Conservation (phyloP, 2,888 invertebrate species). For the Rhagonycha fulva region DNA sequence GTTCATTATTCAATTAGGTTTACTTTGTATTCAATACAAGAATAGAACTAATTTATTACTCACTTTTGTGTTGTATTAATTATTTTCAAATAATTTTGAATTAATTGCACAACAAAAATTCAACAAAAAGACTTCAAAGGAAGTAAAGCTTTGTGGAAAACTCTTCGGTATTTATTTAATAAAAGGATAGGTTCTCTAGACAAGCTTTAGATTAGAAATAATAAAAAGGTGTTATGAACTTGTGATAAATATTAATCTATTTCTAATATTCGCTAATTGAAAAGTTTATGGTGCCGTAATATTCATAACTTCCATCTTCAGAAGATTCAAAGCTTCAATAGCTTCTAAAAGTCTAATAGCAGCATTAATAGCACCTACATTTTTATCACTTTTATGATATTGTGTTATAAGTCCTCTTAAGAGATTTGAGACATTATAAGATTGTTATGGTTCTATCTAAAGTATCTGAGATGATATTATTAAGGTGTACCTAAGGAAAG, state of each 20-base stretch:
- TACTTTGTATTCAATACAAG: background rate
- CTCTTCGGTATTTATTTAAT: background rate
- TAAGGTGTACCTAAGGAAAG: background rate
- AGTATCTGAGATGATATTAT: background rate
- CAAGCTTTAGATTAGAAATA: background rate
- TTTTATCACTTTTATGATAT: background rate
- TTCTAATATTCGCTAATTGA: background rate
- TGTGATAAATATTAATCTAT: background rate
- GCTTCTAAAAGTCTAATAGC: background rate
- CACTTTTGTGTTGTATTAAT: background rate
- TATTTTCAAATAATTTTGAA: background rate
- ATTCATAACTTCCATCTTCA: background rate
- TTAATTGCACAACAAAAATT: background rate
- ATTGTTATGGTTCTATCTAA: background rate
- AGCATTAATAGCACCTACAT: background rate
- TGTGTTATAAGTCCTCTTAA: background rate
- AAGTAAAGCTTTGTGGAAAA: too few relatives aligned
- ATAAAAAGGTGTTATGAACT: background rate
- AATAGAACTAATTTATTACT: background rate
- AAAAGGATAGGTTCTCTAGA: background rate
- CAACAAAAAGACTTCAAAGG: background rate
- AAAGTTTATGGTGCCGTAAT: background rate
- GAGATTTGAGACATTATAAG: background rate
- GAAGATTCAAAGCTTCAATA: background rate
- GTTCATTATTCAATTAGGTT: background rate